Evolutionary conservation across 2,888 invertebrate genomes (phyloP).

Genomic region (Siphlonurus alternatus): DNA sequence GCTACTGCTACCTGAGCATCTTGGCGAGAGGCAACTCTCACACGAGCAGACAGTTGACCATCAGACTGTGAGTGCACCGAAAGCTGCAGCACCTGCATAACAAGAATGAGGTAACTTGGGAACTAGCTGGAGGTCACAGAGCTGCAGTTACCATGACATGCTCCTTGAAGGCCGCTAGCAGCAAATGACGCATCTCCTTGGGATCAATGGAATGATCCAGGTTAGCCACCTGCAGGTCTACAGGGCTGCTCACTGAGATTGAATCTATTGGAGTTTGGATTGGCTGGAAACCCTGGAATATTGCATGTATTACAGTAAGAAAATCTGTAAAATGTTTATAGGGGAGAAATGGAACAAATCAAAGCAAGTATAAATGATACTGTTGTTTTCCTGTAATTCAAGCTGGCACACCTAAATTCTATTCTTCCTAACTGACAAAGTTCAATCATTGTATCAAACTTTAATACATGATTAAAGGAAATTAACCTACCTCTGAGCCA

Average conservation of each 20-base stretch:
- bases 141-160: conserved; percentile 43
- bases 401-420: no score
- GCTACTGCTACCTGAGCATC: conserved; percentile 36
- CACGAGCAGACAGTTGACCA: conserved; percentile 48
- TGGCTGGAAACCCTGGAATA: conserved; percentile 23
- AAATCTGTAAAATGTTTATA: no score
- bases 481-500: not conserved
- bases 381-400: no score
- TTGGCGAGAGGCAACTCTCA: conserved; percentile 50
- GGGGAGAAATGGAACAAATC: no score
- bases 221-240: conserved; percentile 48
- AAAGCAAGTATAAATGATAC: no score
- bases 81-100: conserved; percentile 36
- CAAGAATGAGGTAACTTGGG: no score
- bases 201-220: conserved; percentile 50
- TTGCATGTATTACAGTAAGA: no score
- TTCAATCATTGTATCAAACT: no score
- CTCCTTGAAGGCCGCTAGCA: conserved; percentile 43
- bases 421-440: no score
- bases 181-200: conserved; percentile 44
- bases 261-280: conserved; percentile 15
- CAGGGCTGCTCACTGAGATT: conserved; percentile 22
- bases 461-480: no score
- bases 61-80: conserved; percentile 45
- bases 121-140: no score